phyloP scores from a whole-genome alignment of 2,113 vertebrate species.

The Alosa alosa region DNA sequence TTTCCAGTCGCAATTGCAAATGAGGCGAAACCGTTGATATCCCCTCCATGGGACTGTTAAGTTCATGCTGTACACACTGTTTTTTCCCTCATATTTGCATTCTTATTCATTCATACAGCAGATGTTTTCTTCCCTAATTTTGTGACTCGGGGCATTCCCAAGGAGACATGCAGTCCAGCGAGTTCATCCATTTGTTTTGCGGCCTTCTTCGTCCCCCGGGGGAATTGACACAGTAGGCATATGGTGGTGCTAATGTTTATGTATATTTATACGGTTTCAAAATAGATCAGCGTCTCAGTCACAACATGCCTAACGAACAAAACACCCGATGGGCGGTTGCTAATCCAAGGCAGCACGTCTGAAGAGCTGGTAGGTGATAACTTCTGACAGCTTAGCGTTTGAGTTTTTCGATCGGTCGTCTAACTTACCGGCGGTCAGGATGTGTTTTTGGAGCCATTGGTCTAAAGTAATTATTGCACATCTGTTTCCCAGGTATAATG shows the following conservation, averaged over 20 bases:
- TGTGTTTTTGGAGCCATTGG: conserved; percentile 31
- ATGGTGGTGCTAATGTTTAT: conserved; percentile 14
- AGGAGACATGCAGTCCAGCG: not conserved
- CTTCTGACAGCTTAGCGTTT: not conserved
- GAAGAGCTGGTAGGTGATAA: not conserved
- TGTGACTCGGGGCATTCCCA: not conserved
- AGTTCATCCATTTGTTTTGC: not conserved
- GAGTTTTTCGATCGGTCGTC: not conserved
- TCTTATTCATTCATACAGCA: not conserved
- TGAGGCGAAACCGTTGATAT: not conserved
- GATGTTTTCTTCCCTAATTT: not conserved
- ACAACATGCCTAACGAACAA: not conserved
- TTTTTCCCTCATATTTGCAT: not conserved
- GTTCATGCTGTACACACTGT: not conserved
- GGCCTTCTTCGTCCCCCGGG: not conserved
- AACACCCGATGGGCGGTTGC: not conserved
- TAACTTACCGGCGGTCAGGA: not conserved
- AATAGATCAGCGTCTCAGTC: not conserved
- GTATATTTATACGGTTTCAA: not conserved
- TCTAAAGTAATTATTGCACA: conserved; percentile 46
- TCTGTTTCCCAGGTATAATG: conserved; percentile 42
- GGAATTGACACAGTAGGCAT: not conserved
- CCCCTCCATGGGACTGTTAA: not conserved
- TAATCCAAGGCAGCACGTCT: not conserved
- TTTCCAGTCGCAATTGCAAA: not conserved